Base-by-base conservation (phyloP, 2,797 vertebrate species). In the Semotilus atromaculatus region DNA sequence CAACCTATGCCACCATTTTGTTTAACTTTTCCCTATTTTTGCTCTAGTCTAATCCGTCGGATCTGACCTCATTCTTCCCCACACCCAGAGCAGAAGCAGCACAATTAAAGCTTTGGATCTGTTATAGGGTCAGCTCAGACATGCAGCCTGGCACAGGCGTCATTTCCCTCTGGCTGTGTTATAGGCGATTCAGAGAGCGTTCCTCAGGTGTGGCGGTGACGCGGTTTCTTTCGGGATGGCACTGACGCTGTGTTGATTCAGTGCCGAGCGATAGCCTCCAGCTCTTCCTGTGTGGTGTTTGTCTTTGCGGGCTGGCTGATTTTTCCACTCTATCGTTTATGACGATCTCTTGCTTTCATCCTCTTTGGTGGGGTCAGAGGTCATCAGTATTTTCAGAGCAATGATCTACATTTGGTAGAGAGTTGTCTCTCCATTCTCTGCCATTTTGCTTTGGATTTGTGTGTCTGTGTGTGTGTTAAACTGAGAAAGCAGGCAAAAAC, bases 261-360 rank as follows among this genome's bases (percentile, higher is more conserved):
- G 93, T 88, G 90, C 93, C 91, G 91, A 91, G 88, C 88, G 93
- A 96, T 96, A 90, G 96, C 96, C 94, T 94, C 82, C 93, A 95
- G 96, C 95, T 96, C 96, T 97, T 97, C 96, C 95, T 96, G 94
- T 96, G 93, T 84, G 88, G 92, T 94, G 94, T 92, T 97, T 97
- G 91, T 95, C 89, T 96, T 96, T 96, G 96, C 96, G 92, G 84
- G 89, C 89, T 80, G 89, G 84, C 75, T 78, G 93, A 92, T 96
- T 96, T 31, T 96, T 95, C 91, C 95, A 80, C 83, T 36, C 90
- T 92, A 87, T 92, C 81, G 5, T 55, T 53, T 81, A 68, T 77
- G 91, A 94, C 85, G 93, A 95, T 94, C 92, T 92, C 88, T 88
- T 62, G 67, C 95, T 97, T 97, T 97, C 93, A 97, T 98, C 96